These are phyloP conservation scores for Choloepus didactylus DNA, from an alignment of 2,797 vertebrate genomes.

Conservation along the genomic window DNA sequence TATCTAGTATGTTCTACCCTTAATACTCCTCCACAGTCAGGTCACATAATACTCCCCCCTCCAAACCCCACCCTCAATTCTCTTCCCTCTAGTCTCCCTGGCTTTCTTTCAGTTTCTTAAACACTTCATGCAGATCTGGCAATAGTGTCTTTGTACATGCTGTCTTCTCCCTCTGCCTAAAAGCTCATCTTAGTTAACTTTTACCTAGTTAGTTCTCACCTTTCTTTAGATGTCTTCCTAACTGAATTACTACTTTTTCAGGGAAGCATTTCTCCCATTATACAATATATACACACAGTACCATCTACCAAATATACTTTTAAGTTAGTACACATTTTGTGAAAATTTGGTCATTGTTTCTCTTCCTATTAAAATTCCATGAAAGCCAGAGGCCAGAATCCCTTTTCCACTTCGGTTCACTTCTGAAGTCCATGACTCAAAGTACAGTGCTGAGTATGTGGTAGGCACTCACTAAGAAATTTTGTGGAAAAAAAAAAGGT, in stretches of 20 bases:
- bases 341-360: neutral
- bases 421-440: neutral
- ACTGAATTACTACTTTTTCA: neutral
- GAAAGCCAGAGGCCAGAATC: neutral
- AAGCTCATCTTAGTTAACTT: neutral
- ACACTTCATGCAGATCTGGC: neutral
- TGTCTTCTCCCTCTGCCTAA: neutral
- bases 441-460: neutral
- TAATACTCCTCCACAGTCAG: neutral
- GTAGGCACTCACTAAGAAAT: neutral
- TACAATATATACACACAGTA: neutral
- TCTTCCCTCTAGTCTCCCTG: neutral
- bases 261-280: neutral
- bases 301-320: neutral
- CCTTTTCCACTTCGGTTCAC: neutral
- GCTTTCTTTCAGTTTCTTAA: neutral
- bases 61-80: neutral
- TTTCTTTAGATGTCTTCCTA: neutral
- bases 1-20: neutral
- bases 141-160: too few relatives aligned
- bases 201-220: neutral
- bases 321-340: neutral
- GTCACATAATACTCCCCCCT: neutral
- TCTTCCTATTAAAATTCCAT: neutral
- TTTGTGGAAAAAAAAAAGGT: neutral